Evolutionary conservation across 1,140 invertebrate species (phyloP).

Genomic region (Trinorchestia longiramus): DNA sequence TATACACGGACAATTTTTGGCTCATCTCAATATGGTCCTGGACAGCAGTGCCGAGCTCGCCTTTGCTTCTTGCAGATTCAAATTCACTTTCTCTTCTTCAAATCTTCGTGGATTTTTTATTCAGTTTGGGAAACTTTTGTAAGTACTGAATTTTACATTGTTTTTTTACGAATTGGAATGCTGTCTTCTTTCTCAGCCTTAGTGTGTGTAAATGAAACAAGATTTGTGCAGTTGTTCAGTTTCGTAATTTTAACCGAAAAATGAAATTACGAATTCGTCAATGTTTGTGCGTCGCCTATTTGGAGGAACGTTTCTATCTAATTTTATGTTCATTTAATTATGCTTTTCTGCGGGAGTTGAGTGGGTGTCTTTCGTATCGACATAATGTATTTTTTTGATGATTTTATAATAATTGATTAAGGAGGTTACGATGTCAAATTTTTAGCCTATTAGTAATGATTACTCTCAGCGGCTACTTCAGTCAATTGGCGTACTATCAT

Average conservation of each 20-base stretch:
- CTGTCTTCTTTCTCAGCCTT: not conserved
- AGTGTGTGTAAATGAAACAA: too few relatives aligned
- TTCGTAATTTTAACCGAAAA: not conserved
- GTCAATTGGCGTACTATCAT: too few relatives aligned
- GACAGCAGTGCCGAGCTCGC: not conserved
- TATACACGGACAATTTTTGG: slow-evolving; percentile 18
- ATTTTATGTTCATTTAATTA: not conserved
- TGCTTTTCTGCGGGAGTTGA: not conserved
- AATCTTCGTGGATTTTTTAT: not conserved
- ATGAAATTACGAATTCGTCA: not conserved
- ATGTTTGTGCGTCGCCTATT: too few relatives aligned
- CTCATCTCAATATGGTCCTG: slow-evolving; percentile 49
- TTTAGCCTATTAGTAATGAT: not conserved
- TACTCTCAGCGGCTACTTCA: too few relatives aligned
- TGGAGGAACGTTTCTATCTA: not conserved
- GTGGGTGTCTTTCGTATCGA: not conserved
- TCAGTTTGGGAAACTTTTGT: not conserved
- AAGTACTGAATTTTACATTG: not conserved
- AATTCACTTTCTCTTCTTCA: not conserved
- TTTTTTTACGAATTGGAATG: not conserved
- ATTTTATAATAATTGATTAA: not conserved
- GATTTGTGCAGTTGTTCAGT: too few relatives aligned
- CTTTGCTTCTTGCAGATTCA: not conserved
- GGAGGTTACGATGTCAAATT: not conserved
- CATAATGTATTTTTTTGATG: not conserved